Conservation (phyloP, 2,797 vertebrate species). For the Balearica regulorum region DNA sequence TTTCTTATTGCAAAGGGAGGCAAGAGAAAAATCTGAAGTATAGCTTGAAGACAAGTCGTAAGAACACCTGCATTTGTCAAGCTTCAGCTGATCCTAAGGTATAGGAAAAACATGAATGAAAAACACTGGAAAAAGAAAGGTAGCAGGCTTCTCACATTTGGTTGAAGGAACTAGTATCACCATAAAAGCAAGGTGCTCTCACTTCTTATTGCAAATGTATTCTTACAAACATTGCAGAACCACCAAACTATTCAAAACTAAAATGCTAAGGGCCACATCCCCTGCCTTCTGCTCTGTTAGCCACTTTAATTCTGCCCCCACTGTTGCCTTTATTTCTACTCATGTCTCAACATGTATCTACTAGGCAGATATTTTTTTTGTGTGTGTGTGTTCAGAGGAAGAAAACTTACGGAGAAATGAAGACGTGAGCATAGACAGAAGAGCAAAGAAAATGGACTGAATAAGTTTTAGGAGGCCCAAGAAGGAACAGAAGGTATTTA, state of each 20-base stretch:
- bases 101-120: neutral
- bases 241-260: neutral
- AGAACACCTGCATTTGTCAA: neutral
- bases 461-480: neutral
- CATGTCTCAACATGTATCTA: fast-evolving
- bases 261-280: neutral
- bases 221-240: neutral
- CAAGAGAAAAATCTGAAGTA: neutral
- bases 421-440: fast-evolving
- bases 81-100: neutral
- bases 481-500: neutral
- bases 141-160: neutral
- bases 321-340: neutral
- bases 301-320: neutral
- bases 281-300: fast-evolving
- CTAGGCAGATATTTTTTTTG: neutral
- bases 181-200: neutral
- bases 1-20: conserved; percentile 12
- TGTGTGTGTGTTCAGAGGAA: neutral
- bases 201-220: neutral
- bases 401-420: neutral
- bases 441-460: neutral
- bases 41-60: neutral
- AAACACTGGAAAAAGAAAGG: neutral
- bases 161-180: neutral